Percentiles rank a stretch among this genome's conserved stretches.
Evolutionary conservation across 2,888 invertebrate species (phyloP).

Genomic region (Adineta ricciae): DNA sequence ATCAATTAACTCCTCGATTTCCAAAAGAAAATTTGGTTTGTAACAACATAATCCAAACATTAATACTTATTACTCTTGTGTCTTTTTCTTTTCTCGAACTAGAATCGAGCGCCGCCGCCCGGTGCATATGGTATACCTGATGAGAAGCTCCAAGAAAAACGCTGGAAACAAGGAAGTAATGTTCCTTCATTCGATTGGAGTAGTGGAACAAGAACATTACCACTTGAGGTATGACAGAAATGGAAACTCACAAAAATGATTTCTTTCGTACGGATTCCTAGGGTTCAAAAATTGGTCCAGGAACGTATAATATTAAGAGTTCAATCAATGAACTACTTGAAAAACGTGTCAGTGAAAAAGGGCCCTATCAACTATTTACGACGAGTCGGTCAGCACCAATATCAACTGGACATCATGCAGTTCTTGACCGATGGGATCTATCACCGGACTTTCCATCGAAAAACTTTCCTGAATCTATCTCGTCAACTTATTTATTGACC

Average conservation of each 20-base stretch:
- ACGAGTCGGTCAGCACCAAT: slow-evolving; percentile 4
- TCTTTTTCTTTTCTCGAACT: not conserved
- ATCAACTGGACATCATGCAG: slow-evolving; percentile 27
- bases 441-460: not conserved
- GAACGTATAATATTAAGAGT: slow-evolving; percentile 24
- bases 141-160: slow-evolving; percentile 22
- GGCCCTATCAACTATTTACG: slow-evolving; percentile 31
- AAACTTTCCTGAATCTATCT: not conserved
- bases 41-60: too few species aligned
- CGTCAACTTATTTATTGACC: not conserved
- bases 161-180: slow-evolving; percentile 26
- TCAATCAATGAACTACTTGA: slow-evolving; percentile 29
- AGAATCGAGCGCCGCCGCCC: not conserved
- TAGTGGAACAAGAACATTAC: slow-evolving; percentile 24
- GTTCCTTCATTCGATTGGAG: slow-evolving; percentile 26
- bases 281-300: slow-evolving; percentile 29
- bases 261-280: not conserved
- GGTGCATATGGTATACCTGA: slow-evolving; percentile 30
- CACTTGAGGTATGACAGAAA: slow-evolving; percentile 18
- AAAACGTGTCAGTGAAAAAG: slow-evolving; percentile 31
- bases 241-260: not conserved
- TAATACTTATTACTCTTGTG: not conserved
- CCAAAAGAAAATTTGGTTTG: not conserved
- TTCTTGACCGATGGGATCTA: not conserved
- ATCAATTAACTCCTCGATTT: slow-evolving; percentile 26